Conservation (phyloP, 2,888 invertebrate species). For the Acleris holmiana region DNA sequence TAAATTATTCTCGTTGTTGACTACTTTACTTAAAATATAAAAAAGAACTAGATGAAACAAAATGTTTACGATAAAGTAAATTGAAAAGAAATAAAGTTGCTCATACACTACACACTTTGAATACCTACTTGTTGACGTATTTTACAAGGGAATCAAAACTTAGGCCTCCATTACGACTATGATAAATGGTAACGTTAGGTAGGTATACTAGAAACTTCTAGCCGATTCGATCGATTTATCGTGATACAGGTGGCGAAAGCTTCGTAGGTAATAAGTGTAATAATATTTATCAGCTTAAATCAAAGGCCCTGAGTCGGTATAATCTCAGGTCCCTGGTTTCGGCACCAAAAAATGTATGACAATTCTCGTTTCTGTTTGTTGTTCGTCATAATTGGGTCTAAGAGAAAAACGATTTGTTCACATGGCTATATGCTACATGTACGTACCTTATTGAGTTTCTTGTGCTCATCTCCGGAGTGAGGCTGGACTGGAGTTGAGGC, state of each 20-base stretch:
- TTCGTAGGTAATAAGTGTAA: background rate
- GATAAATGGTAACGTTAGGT: background rate
- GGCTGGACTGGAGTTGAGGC: too few relatives aligned
- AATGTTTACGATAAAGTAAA: too few relatives aligned
- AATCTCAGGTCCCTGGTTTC: constrained; percentile 2
- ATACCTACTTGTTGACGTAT: too few relatives aligned
- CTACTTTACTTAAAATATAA: background rate
- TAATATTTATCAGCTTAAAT: background rate
- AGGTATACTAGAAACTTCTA: background rate
- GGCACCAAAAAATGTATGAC: constrained; percentile 3
- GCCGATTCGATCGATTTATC: background rate
- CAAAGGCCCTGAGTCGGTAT: background rate
- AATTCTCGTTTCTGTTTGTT: background rate
- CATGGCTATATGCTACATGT: too few relatives aligned
- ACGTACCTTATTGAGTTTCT: too few relatives aligned
- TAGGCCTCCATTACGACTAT: background rate
- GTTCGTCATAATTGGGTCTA: background rate
- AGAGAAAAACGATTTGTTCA: background rate
- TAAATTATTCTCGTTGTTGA: background rate
- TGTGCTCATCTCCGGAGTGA: too few relatives aligned
- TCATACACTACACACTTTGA: too few relatives aligned
- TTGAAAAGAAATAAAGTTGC: background rate
- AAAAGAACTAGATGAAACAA: background rate
- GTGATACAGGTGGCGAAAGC: background rate
- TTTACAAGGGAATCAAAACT: too few relatives aligned